phyloP scores from a whole-genome alignment of 2,113 vertebrate genomes.

The Pandion haliaetus region DNA sequence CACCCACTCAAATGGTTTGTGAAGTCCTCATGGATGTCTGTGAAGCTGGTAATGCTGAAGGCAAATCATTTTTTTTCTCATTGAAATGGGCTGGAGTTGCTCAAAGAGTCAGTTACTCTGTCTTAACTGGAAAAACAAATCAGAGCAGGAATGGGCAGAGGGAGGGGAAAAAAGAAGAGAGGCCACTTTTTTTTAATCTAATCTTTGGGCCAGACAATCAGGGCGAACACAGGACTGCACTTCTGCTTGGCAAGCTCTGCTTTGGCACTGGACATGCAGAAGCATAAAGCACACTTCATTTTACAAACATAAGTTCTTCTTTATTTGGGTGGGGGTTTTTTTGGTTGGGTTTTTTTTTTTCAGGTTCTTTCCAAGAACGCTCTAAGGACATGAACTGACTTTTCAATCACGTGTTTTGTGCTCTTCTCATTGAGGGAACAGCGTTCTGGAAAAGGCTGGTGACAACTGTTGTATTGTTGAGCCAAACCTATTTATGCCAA shows the following conservation, averaged over 20 bases:
- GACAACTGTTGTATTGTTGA: neutral
- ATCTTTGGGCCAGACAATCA: neutral
- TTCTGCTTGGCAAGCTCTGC: neutral
- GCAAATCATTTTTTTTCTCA: neutral
- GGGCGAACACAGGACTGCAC: neutral
- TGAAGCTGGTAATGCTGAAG: neutral
- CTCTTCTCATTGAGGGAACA: neutral
- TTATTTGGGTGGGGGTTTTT: neutral
- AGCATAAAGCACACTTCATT: constrained; percentile 1
- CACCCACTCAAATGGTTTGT: neutral
- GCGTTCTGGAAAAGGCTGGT: neutral
- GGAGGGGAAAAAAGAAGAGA: neutral
- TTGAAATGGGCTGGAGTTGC: neutral
- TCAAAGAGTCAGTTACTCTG: neutral
- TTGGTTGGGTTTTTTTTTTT: neutral
- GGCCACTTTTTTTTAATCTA: neutral
- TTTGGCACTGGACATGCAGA: neutral
- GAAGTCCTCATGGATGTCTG: neutral
- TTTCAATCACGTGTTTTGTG: constrained; percentile 14
- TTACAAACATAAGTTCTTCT: neutral
- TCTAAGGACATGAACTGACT: neutral
- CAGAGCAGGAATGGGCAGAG: neutral
- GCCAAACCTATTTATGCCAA: neutral
- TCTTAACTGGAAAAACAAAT: neutral
- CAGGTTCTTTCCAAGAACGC: constrained; percentile 14